Base-by-base conservation (phyloP, 2,113 vertebrate species). In the Pagrus major region DNA sequence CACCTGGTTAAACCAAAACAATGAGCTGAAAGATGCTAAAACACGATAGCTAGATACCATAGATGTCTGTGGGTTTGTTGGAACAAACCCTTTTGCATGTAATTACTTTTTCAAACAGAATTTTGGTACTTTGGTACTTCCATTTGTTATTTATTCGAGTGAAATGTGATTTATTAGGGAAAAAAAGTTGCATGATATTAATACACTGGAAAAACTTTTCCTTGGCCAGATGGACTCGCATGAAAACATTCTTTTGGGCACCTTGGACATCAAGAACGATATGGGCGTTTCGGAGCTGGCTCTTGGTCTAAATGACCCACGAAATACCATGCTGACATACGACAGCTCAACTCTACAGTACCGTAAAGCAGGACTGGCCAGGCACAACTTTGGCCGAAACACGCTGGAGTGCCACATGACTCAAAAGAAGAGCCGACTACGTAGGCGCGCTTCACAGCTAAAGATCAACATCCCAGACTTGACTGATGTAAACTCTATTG, bases 401-500 rank as follows among this genome's bases (percentile, higher is more conserved):
- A 95, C 96, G 0, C 94, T 99, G 92, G 98, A 99, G 81, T 95
- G 96, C 69, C 97, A 98, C 0, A 97, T 98, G 91, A 95, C 96
- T 49, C 98, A 98, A 87, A 99, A 99, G 96, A 99, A 98, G 78
- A 98, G 96, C 58, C 92, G 98, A 80, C 96, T 99, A 96, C 93
- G 97, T 85, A 93, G 98, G 80, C 97, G 97, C 0, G 95, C 98
- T 0, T 99, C 98, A 9, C 98, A 99, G 52, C 95, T 99, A 81
- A 98, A 98, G 94, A 97, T 99, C 90, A 98, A 86, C 92, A 99
- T 99, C 86, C 98, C 98, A 65, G 97, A 99, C 94, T 95, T 99
- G 96, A 97, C 98, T 94, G 98, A 99, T 84, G 98, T 99, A 73
- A 99, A 99, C 91, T 97, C 97, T 92, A 99, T 99, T 74, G 98